A percentile compares a stretch with the other conserved stretches of the same genome.
Conservation (phyloP, 2,797 vertebrate species). For the Selene dorsalis region DNA sequence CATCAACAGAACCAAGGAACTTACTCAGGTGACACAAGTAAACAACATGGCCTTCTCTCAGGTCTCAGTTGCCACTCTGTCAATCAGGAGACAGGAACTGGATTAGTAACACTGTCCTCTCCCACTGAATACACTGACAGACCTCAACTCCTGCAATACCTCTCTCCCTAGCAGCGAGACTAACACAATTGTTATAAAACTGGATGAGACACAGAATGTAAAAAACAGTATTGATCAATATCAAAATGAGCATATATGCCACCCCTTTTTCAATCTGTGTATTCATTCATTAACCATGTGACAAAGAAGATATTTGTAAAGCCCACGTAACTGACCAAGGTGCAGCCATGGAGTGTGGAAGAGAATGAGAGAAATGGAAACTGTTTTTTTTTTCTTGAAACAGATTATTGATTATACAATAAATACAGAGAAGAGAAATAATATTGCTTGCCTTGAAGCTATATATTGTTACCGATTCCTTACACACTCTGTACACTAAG, state of each 20-base stretch:
- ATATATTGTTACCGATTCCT: background rate
- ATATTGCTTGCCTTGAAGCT: background rate
- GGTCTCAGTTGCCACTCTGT: background rate
- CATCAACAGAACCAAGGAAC: background rate
- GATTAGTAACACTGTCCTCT: background rate
- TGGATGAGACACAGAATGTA: background rate
- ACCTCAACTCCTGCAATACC: background rate
- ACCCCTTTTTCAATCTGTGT: background rate
- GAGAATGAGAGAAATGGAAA: too few relatives aligned
- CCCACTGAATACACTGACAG: background rate
- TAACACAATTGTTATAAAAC: background rate
- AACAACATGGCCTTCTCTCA: background rate
- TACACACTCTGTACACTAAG: slow-evolving; percentile 6
- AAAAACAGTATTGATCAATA: background rate
- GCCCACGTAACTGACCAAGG: background rate
- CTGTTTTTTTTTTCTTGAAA: too few relatives aligned
- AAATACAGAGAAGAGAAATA: too few relatives aligned
- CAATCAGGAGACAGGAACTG: background rate
- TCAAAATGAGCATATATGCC: background rate
- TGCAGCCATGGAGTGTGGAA: background rate
- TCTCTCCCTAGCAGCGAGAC: background rate
- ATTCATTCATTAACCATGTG: background rate
- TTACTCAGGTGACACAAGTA: background rate
- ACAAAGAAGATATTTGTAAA: slow-evolving; percentile 3
- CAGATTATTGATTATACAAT: too few relatives aligned